These are phyloP conservation scores for Drosophila mojavensis DNA, from an alignment of 1,140 invertebrate species.

Conservation along the genomic window DNA sequence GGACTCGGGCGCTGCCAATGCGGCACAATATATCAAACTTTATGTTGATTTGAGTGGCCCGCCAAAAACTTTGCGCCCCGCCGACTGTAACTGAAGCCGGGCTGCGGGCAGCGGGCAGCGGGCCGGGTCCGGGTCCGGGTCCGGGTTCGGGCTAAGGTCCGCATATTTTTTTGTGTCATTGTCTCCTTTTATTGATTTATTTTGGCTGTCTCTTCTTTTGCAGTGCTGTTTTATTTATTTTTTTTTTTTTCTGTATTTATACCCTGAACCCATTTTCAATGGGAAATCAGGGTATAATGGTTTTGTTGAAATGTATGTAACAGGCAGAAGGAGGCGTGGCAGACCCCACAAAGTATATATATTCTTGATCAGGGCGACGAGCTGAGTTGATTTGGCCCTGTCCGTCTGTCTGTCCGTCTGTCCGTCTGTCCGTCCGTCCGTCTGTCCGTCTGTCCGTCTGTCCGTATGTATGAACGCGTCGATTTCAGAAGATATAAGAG, in stretches of 20 bases:
- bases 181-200: slow-evolving; percentile 60
- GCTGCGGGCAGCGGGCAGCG: neutral
- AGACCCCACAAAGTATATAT: no score
- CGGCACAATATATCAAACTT: slow-evolving; percentile 82
- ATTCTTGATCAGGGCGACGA: no score
- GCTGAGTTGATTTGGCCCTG: no score
- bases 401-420: no score
- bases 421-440: no score
- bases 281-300: no score
- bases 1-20: slow-evolving; percentile 55
- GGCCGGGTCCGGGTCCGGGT: neutral
- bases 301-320: no score
- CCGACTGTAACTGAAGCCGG: slow-evolving; percentile 32
- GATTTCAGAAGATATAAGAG: no score
- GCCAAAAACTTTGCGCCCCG: slow-evolving; percentile 48
- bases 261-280: no score
- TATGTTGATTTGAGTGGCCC: slow-evolving; percentile 80
- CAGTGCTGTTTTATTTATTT: slow-evolving; percentile 27
- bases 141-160: neutral
- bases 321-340: no score
- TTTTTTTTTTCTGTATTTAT: slow-evolving; percentile 35
- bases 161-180: slow-evolving; percentile 50
- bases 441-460: no score
- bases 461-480: no score
- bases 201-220: slow-evolving; percentile 14